Evolutionary conservation across 2,888 invertebrate genomes (phyloP).

Genomic region (Euspilapteryx auroguttella): DNA sequence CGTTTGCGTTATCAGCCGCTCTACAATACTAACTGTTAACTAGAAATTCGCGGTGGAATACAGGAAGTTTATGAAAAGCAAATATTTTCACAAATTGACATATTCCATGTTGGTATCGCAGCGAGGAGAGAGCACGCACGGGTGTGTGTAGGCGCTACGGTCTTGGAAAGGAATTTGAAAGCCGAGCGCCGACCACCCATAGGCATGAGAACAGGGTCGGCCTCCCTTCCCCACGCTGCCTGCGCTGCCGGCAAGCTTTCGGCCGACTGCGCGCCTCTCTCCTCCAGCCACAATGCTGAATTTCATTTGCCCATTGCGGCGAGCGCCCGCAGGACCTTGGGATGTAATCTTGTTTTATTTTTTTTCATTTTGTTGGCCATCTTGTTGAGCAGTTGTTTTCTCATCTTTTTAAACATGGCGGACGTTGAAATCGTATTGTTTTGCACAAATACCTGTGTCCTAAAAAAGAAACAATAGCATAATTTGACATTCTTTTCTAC

Average conservation of each 20-base stretch:
- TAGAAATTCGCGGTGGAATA: too few relatives aligned
- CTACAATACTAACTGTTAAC: too few relatives aligned
- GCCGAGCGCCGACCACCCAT: constrained; percentile 58
- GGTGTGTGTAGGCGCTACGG: constrained; percentile 51
- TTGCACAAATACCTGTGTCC: too few relatives aligned
- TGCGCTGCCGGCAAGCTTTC: constrained; percentile 19
- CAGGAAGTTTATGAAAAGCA: too few relatives aligned
- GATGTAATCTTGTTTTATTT: constrained; percentile 14
- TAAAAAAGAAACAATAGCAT: too few relatives aligned
- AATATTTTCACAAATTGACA: too few relatives aligned
- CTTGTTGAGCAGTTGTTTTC: background rate
- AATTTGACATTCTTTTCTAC: too few relatives aligned
- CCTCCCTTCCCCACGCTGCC: constrained; percentile 50
- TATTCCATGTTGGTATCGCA: too few relatives aligned
- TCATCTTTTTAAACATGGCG: too few relatives aligned
- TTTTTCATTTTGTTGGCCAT: constrained; percentile 5
- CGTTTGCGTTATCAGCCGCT: too few relatives aligned
- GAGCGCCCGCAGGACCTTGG: constrained; percentile 20
- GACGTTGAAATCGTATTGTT: too few relatives aligned
- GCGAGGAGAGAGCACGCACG: too few relatives aligned
- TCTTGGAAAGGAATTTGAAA: constrained; percentile 58
- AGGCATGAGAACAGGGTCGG: constrained; percentile 54
- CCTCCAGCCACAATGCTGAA: constrained; percentile 45
- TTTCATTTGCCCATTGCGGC: constrained; percentile 46
- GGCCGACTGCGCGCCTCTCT: constrained; percentile 27